Evolutionary conservation across 2,113 vertebrate genomes (phyloP), one percentile per base, ranked within the genome.

Genomic region (Phodopus roborovskii): DNA sequence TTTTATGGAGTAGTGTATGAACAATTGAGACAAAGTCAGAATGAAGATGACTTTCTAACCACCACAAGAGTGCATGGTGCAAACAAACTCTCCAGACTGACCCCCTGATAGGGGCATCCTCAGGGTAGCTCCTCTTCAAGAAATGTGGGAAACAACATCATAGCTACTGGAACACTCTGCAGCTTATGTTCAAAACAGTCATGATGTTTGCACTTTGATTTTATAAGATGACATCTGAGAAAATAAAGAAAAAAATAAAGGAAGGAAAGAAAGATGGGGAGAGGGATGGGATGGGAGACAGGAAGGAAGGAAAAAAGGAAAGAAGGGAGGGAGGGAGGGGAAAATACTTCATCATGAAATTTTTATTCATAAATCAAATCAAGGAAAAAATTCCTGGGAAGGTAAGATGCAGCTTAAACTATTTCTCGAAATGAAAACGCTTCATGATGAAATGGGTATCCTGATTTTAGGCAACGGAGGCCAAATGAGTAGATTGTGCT

Each of bases 281-380:
- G 9, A 28, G 3, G 16, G 3, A 17, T 2, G 19, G 16, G 8
- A n/a, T 17, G 33, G 36, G 17, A n/a, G 33, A 17, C 16, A 39
- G 36, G 5, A 7, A 19, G 2, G 22, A 36, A 30, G 13, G 10
- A 2, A 78, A 3, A 15, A 17, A 33, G 7, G 30, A 10, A 19
- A 45, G 45, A 6, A 7, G 24, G 5, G 26, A 48, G 42, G 9
- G 74, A 24, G 26, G 4, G 24, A 24, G 19, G 9, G 45, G 45
- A 45, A 45, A 30, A 4, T 0, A 83, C 15, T 60, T 81, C 74
- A 88, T 71, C 15, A 56, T 58, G 91, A 15, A 60, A 66, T 4
- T 91, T 75, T 83, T 78, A 89, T 70, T 75, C 17, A 68, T 83
- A 93, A n/a, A 75, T 71, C 13, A 91, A 86, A 88, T 93, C 13